A percentile compares a stretch with the other conserved stretches of the same genome.
Evolutionary conservation across 1,140 invertebrate species (phyloP).

Genomic region (Anadara kagoshimensis): DNA sequence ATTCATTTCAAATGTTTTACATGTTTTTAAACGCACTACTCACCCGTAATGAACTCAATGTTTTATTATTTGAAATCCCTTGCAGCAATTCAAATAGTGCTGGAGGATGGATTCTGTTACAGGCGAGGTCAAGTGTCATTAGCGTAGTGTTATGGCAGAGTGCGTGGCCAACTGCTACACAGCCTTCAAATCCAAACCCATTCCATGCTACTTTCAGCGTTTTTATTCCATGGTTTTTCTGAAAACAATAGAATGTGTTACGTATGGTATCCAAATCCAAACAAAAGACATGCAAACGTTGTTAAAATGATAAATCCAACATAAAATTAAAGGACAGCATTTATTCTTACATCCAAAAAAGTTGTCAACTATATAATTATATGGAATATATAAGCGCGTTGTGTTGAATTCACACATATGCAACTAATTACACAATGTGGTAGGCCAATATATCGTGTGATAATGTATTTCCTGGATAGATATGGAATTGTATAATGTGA

Average conservation of each 20-base stretch:
- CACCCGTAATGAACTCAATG: constrained; percentile 32
- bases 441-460: no score
- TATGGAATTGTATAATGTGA: no score
- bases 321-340: neutral
- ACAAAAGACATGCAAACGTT: neutral
- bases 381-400: no score
- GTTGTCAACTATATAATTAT: no score
- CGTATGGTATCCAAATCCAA: neutral
- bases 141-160: constrained; percentile 57
- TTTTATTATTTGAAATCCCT: constrained; percentile 60
- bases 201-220: constrained; percentile 64
- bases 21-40: neutral
- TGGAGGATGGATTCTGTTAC: constrained; percentile 64
- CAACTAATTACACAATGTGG: no score
- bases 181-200: constrained; percentile 68
- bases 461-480: no score
- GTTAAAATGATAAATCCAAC: neutral
- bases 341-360: no score
- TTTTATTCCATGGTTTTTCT: constrained; percentile 56
- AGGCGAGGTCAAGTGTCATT: constrained; percentile 55
- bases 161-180: constrained; percentile 56
- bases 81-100: constrained; percentile 61
- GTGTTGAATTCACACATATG: no score
- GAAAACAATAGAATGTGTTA: constrained; percentile 15
- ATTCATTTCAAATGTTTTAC: no score